A percentile compares a stretch with the other conserved stretches of the same genome.
phyloP scores from a whole-genome alignment of 2,888 invertebrate genomes.

The Lasioglossum calceatum region DNA sequence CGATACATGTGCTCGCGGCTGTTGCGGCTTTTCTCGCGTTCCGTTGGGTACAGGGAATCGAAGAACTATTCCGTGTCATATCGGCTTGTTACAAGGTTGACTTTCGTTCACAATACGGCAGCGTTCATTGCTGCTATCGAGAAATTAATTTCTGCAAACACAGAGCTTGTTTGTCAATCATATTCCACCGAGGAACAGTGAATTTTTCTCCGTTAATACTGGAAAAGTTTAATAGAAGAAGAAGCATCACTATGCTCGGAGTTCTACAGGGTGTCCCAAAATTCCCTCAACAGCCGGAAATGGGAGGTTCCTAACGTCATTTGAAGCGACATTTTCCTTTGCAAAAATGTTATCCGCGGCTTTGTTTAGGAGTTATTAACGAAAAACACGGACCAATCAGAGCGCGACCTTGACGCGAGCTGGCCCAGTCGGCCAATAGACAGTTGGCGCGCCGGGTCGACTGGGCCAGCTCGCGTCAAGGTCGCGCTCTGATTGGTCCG shows the following conservation, averaged over 20 bases:
- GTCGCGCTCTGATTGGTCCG: no score
- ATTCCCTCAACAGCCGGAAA: no score
- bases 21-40: constrained; percentile 20
- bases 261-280: no score
- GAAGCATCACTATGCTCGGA: background rate
- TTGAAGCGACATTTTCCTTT: no score
- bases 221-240: background rate
- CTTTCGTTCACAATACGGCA: background rate
- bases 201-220: background rate
- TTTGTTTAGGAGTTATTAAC: no score
- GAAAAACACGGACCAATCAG: no score
- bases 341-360: no score
- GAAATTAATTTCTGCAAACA: constrained; percentile 18
- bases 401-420: no score
- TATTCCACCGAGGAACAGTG: background rate
- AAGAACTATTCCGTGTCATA: background rate
- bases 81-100: background rate
- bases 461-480: no score
- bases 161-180: background rate
- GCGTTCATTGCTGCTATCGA: background rate
- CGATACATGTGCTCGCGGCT: constrained; percentile 11
- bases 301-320: no score
- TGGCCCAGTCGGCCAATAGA: no score
- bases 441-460: no score
- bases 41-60: constrained; percentile 6